Conservation (phyloP, 2,888 invertebrate species). For the Marronus borbonicus region DNA sequence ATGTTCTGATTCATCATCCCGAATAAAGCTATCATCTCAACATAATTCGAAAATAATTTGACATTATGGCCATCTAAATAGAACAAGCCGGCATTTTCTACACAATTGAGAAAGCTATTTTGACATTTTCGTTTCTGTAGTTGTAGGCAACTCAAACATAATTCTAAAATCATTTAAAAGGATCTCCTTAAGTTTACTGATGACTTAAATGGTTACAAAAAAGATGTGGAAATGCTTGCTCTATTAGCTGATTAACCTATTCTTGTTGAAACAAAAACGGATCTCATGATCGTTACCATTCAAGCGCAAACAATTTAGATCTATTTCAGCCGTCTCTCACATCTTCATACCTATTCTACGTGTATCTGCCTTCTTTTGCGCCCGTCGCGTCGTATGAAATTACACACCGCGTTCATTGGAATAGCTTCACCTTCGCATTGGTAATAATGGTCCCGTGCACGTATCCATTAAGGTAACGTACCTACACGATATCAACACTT, state of each 20-base stretch:
- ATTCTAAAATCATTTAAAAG: no score
- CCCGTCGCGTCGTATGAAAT: conserved; percentile 31
- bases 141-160: no score
- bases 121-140: no score
- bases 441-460: conserved; percentile 46
- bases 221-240: neutral
- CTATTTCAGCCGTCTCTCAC: conserved; percentile 16
- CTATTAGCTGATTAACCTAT: conserved; percentile 28
- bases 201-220: neutral
- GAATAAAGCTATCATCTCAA: no score
- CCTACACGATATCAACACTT: conserved; percentile 22
- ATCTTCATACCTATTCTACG: conserved; percentile 4
- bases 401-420: conserved; percentile 21
- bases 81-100: no score
- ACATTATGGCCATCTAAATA: no score
- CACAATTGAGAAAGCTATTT: no score
- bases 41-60: no score
- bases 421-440: conserved; percentile 35
- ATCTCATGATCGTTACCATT: neutral
- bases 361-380: conserved; percentile 27
- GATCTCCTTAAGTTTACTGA: no score
- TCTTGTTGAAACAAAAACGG: neutral
- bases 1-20: no score
- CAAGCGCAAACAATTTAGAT: conserved; percentile 18
- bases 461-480: conserved; percentile 36